Percentiles rank a stretch among this genome's conserved stretches.
These are phyloP conservation scores for Hemistola chrysoprasaria DNA, from an alignment of 2,888 invertebrate genomes.

Conservation along the genomic window DNA sequence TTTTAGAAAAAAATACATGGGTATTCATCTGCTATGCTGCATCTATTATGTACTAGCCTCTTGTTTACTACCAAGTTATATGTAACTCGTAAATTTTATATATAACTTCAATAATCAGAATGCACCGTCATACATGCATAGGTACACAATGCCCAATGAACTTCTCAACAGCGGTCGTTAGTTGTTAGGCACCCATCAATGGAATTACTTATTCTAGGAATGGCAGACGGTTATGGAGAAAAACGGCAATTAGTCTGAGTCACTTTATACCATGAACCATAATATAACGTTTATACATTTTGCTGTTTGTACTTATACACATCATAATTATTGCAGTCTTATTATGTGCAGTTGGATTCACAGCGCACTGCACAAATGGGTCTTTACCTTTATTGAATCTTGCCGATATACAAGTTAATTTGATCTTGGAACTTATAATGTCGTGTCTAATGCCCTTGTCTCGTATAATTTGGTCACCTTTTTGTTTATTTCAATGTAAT, in stretches of 20 bases:
- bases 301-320: no score
- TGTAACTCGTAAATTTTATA: no score
- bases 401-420: slow-evolving; percentile 35
- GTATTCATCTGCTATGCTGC: no score
- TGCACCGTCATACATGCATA: no score
- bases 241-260: slow-evolving; percentile 21
- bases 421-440: slow-evolving; percentile 28
- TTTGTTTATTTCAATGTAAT: slow-evolving; percentile 4
- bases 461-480: slow-evolving; percentile 6
- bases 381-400: slow-evolving; percentile 33
- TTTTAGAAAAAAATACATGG: no score
- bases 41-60: no score
- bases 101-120: no score
- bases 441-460: slow-evolving; percentile 21
- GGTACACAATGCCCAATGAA: slow-evolving; percentile 6
- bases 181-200: slow-evolving; percentile 4
- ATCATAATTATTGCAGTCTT: not conserved
- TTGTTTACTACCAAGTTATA: no score
- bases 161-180: slow-evolving; percentile 17
- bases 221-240: slow-evolving; percentile 10
- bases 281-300: no score
- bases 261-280: not conserved
- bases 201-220: slow-evolving; percentile 26
- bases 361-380: slow-evolving; percentile 30
- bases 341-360: slow-evolving; percentile 23